Percentiles rank a stretch among this genome's conserved stretches.
phyloP scores from a whole-genome alignment of 92 coral and sea anemone genomes.

The Parazoanthus swiftii region DNA sequence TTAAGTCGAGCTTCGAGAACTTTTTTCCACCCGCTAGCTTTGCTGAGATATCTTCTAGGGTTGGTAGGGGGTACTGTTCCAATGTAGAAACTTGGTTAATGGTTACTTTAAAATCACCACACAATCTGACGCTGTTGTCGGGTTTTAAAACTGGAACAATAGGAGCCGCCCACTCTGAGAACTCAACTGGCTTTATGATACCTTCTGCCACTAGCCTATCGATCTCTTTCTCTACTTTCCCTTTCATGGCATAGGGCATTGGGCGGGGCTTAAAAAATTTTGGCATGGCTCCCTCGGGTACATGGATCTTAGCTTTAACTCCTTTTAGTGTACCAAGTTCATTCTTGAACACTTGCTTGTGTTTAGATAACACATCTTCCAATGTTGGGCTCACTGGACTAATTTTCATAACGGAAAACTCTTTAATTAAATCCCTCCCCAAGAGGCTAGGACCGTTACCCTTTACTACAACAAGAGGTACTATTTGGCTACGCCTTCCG shows the following conservation, averaged over 20 bases:
- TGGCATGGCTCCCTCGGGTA: background rate
- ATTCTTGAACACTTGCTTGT: conserved; percentile 9
- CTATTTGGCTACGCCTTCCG: background rate
- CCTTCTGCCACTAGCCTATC: conserved; percentile 45
- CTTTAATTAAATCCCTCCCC: background rate
- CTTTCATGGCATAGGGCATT: conserved; percentile 43
- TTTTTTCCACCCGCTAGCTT: background rate
- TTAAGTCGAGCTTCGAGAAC: background rate
- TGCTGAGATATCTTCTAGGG: conserved; percentile 6
- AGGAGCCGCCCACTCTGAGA: conserved; percentile 50
- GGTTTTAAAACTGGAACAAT: conserved; percentile 53
- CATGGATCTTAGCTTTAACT: background rate
- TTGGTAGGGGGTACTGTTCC: conserved; percentile 19
- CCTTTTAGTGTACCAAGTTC: background rate
- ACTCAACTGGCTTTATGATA: conserved; percentile 45
- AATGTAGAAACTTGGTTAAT: background rate
- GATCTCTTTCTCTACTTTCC: conserved; percentile 47
- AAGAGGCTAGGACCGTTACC: background rate
- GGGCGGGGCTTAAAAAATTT: background rate
- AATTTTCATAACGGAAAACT: conserved; percentile 27
- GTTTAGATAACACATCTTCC: conserved; percentile 18
- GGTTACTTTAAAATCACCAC: conserved; percentile 7
- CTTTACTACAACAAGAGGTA: conserved; percentile 30
- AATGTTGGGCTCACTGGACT: conserved; percentile 2
- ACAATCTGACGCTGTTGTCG: conserved; percentile 4